Base-by-base conservation (phyloP, 2,888 invertebrate genomes). In the Apotomis betuletana region DNA sequence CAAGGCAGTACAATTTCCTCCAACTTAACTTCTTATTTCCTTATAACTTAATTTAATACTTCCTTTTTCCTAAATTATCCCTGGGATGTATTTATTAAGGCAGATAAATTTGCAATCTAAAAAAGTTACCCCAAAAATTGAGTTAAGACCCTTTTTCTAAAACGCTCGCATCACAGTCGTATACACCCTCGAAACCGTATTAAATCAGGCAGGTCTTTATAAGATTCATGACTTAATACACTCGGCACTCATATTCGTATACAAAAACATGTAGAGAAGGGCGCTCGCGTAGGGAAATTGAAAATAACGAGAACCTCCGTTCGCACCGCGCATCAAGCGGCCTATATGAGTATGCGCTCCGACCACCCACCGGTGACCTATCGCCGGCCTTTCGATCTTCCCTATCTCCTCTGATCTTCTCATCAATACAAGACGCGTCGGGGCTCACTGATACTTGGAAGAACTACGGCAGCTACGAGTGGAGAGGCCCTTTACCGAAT, bases 231-330 rank as follows among this genome's bases (percentile, higher is more conserved):
- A 87, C 87, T 90, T 92, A 90, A 90, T 91, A 90, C 89, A 90
- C 88, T 87, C 87, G 80, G 84, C 81, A 83, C 85, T 87, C 87
- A 86, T 87, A 88, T 85, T 85, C 83, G 83, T 85, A 87, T 85
- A 88, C 86, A 87, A 88, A 88, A 88, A 88, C 83, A 86, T 89
- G 87, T 83, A 90, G 87, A 85, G 84, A 85, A 88, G 90, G 87
- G 87, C 85, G 90, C 86, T 89, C 88, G 89, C 89, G 90, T 91
- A 91, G 91, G 91, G 91, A 92, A 92, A 93, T 93, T 92, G 92
- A 92, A 92, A 93, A 92, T 93, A 92, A 92, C 91, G 92, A 92
- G 91, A 86, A 85, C 87, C 87, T 85, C 86, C 87, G 90, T 91
- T 91, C 91, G 88, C 89, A 89, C 88, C 87, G 88, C 88, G 90